Conservation (phyloP, 92 coral and sea anemone genomes). For the Isaurus tuberculatus region DNA sequence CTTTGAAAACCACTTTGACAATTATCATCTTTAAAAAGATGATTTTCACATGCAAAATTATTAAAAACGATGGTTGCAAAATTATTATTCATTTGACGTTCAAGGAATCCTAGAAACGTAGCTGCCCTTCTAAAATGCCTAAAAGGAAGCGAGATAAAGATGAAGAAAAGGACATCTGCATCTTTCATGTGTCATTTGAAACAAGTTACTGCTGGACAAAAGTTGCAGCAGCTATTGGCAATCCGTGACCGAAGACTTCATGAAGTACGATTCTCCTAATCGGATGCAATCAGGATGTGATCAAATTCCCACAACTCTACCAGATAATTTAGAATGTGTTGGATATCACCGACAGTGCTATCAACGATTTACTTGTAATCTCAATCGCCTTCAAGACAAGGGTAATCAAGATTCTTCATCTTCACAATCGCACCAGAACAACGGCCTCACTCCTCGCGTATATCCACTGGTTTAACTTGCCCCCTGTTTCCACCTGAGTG, state of each 20-base stretch:
- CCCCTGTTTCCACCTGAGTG: not conserved
- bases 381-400: too few relatives aligned
- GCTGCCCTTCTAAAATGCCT: not conserved
- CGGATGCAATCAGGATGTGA: too few relatives aligned
- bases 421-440: not conserved
- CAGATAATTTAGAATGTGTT: not conserved
- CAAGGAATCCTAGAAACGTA: too few relatives aligned
- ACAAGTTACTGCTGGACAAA: not conserved
- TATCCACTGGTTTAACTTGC: not conserved
- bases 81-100: too few relatives aligned
- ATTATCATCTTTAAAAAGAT: too few relatives aligned
- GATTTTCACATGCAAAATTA: too few relatives aligned
- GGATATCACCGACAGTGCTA: constrained; percentile 3
- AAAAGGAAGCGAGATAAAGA: not conserved
- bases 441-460: not conserved
- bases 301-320: not conserved
- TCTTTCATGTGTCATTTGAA: not conserved
- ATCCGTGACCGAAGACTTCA: not conserved
- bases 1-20: too few relatives aligned
- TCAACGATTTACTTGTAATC: not conserved
- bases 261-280: too few relatives aligned
- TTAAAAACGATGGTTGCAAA: too few relatives aligned
- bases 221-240: not conserved
- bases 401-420: not conserved
- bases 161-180: not conserved